Evolutionary conservation across 2,797 vertebrate genomes (phyloP), one percentile per base, ranked within the genome.

Genomic region (Onychomys leucogaster): DNA sequence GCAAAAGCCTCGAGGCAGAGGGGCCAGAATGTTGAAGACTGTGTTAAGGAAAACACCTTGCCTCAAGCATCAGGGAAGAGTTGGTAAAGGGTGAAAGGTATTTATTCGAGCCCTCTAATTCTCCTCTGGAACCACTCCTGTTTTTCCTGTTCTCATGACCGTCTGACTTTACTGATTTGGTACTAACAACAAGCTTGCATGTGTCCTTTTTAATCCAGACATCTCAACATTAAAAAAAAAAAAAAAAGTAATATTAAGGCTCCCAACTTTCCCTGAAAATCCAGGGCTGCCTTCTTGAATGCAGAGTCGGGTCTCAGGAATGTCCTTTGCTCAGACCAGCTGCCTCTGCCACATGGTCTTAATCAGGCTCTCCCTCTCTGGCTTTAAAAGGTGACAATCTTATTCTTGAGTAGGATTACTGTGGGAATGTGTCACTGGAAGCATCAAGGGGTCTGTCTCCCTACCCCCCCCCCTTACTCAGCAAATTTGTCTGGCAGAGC

Each of bases 321-420:
- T 94, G 90, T 71, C 19, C 19, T 67, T 49, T 1, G 10, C 17
- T 88, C 46, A 63, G 81, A 29, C 27, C 77, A 96, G 87, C 82
- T 95, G 94, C 89, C 67, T 94, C 63, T 46, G 63, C 69, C 93
- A 46, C 19, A 13, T 71, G 82, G 16, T 86, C 71, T 77, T 61
- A 92, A 59, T 80, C 52, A 89, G 41, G 27, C 8, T 75, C 80
- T 87, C 25, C 78, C 77, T 93, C 19, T 6, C 4, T 49, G 43
- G 75, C 78, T 94, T 86, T 92, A 63, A 95, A 96, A 96, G 86
- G 81, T 80, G 87, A 89, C 75, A 83, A 9, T 89, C 73, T 89
- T 87, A 32, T 75, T 41, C 96, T 92, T 87, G 90, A 92, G 82
- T 88, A 94, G 81, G 93, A 90, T 95, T 95, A 91, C 37, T 55